Base-by-base conservation (phyloP, 2,113 vertebrate species). In the Oxygymnocypris stewartii region DNA sequence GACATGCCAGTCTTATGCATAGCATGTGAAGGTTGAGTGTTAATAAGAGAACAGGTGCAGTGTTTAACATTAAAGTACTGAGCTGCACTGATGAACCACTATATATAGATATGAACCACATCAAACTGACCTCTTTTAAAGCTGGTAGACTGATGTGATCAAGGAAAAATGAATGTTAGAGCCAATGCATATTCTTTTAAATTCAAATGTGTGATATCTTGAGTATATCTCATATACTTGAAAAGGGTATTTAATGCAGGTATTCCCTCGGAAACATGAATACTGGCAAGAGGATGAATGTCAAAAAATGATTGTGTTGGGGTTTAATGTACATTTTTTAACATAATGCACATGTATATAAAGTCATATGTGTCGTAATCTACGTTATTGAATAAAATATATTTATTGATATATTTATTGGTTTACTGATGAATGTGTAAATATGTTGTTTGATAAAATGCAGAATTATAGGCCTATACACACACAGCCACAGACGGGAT, bases 301-400 rank as follows among this genome's bases (percentile, higher is more conserved):
- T 94, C 92, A 92, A 57, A 3, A 89, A 42, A 89, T 73, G 87
- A 93, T 91, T 93, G 92, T 92, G 92, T 31, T 23, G 80, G 87
- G 91, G 89, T 91, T 85, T 88, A 88, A 91, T 91, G 91, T 82
- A 92, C 84, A 71, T 84, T 75, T 93, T 92, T 93, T 93, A 93
- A 93, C 91, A 90, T 86, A 87, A 93, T 92, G 92, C 93, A 94
- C 90, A 93, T 95, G 94, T 95, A 94, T 31, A 95, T 95, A 94
- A 80, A 94, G 93, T 93, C 93, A 93, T 94, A 94, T 89, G 85
- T 93, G 92, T 94, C 93, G 91, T 93, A 94, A 93, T 94, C 94
- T 94, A 95, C 57, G 42, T 93, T 92, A 94, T 88, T 63, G 78
- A 80, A 80, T 80, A 80, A 61, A 80, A 80, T 80, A 54, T 80